Evolutionary conservation across 2,113 vertebrate species (phyloP).

Genomic region (Fregetta grallaria): DNA sequence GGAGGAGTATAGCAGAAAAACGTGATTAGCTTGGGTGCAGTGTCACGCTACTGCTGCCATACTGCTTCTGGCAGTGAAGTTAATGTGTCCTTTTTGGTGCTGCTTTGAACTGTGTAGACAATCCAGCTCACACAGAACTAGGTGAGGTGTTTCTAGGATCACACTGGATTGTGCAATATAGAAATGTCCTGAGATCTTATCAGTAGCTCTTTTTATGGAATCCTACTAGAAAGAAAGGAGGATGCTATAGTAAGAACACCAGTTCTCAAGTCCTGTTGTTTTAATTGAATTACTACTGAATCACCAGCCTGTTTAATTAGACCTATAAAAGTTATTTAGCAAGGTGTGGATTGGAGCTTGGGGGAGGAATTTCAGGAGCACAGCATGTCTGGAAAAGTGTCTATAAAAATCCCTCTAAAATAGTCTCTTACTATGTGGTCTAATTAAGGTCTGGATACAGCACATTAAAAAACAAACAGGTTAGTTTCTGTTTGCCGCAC

Average conservation of each 20-base stretch:
- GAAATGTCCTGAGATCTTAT: not conserved
- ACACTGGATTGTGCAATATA: not conserved
- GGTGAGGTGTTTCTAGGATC: not conserved
- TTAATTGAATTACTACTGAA: conserved; percentile 49
- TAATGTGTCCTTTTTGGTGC: not conserved
- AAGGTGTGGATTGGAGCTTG: conserved; percentile 37
- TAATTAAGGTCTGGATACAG: conserved; percentile 62
- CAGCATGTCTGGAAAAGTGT: conserved; percentile 45
- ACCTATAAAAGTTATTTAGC: conserved; percentile 51
- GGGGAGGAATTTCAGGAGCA: conserved; percentile 33
- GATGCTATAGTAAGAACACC: not conserved
- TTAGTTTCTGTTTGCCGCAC: conserved; percentile 50
- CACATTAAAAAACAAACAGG: conserved; percentile 51
- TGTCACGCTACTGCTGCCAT: not conserved
- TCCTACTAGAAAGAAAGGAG: not conserved
- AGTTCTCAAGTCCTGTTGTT: not conserved
- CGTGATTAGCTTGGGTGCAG: not conserved
- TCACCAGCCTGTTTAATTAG: conserved; percentile 51
- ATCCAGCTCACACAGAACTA: not conserved
- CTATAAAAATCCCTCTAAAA: conserved; percentile 57
- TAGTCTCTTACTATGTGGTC: conserved; percentile 49
- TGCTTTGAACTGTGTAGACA: not conserved
- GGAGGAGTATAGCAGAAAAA: not conserved
- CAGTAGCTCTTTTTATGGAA: not conserved
- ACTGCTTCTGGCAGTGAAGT: not conserved